Base-by-base conservation (phyloP, 2,797 vertebrate genomes). In the Chaunax sp. region DNA sequence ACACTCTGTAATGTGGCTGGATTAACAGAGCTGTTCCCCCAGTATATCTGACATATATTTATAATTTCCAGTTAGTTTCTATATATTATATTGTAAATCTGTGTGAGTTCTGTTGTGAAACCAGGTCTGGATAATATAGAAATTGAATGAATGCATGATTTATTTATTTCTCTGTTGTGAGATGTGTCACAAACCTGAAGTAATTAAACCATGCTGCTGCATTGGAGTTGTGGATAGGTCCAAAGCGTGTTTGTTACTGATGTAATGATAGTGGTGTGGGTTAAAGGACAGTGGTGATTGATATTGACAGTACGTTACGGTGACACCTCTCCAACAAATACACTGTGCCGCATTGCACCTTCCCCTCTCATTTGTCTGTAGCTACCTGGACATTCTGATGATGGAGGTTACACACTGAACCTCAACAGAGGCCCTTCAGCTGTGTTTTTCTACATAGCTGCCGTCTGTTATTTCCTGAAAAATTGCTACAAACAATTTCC, bases 401-500 rank as follows among this genome's bases (percentile, higher is more conserved):
- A 66, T 51, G 43, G 35, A 26, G 23, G 15, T 16, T 40, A 40
- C 38, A 16, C 14, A 56, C 47, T 55, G 58, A 71, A 65, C 28
- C 49, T 44, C 46, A 8, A 67, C 57, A 68, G 23, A 62, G 71
- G 14, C 58, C 41, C 52, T 50, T 44, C 2, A 59, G 56, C 62
- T 75, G 23, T 46, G 40, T 67, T 61, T 65, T 72, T 70, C 25
- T 23, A 33, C 44, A 50, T 26, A 12, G 69, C 15, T 62, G 43
- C 40, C 59, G 40, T 84, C 49, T 74, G 57, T 65, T 77, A 71
- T 71, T 85, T 75, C 76, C 53, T 43, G 13, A 51, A 62, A 53
- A 75, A 75, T 73, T 43, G 61, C 69, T 47, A 43, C 22, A 52
- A 67, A 51, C 49, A 16, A 50, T 76, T 81, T 78, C 11, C 22